phyloP scores from a whole-genome alignment of 1,140 invertebrate genomes.

The Leptinotarsa undecemlineata region DNA sequence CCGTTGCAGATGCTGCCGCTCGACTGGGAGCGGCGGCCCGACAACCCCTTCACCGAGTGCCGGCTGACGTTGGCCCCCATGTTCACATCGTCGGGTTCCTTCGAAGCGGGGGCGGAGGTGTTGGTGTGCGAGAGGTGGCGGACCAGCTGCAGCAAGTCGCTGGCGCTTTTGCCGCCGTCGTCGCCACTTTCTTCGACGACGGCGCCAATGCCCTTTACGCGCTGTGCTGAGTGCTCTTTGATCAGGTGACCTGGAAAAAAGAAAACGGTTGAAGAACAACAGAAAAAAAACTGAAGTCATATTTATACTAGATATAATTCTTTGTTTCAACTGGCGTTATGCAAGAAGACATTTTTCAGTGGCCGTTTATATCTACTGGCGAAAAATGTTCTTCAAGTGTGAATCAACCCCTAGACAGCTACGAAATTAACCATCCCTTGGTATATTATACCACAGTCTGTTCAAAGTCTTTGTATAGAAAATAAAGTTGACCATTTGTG shows the following conservation, averaged over 20 bases:
- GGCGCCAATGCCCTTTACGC: conserved; percentile 6
- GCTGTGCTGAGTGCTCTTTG: conserved; percentile 23
- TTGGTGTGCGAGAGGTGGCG: conserved; percentile 36
- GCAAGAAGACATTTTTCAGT: no score
- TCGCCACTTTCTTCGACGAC: conserved; percentile 17
- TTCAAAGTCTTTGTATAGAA: no score
- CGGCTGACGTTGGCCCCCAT: conserved; percentile 78
- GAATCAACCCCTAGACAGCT: no score
- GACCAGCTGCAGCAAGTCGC: conserved; percentile 41
- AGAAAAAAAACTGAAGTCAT: no score
- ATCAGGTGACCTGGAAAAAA: conserved; percentile 36
- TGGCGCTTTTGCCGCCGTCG: conserved; percentile 30
- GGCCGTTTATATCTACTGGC: no score
- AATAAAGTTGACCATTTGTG: no score
- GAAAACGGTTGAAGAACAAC: no score
- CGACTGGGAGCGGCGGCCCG: conserved; percentile 70
- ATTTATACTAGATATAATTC: no score
- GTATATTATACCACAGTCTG: no score
- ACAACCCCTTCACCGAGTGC: conserved; percentile 68
- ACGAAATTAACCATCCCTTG: no score
- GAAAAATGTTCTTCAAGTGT: no score
- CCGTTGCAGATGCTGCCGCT: conserved; percentile 63
- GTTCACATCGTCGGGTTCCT: conserved; percentile 39
- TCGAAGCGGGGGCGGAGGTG: conserved; percentile 26
- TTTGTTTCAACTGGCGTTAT: no score